Base-by-base conservation (phyloP, 2,888 invertebrate species). In the Chrysolina americana region DNA sequence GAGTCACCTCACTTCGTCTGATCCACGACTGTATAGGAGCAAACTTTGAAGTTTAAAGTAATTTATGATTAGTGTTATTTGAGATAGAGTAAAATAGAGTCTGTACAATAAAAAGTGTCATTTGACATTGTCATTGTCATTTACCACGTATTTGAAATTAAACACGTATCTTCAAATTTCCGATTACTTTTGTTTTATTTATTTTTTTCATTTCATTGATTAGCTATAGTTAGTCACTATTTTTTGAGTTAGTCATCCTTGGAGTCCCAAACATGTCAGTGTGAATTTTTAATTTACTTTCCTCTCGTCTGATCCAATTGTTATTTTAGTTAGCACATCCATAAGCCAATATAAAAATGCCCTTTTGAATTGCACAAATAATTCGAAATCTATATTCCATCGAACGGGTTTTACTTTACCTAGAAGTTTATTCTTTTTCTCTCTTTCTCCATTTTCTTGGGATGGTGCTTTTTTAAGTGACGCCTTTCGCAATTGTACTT, bases 361-460 rank as follows among this genome's bases (percentile, higher is more conserved):
- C 15, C n/a, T 28, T 59, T 59, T 28, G 2, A 59, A 59, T 28
- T 59, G 28, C 8, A 28, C 28, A 59, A 23, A 50, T 50, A 28
- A 59, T 15, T 59, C 11, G 11, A 6, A 6, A 28, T 59, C 0
- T 5, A 28, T n/a, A n/a, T 17, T 36, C 15, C 9, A 59, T 59
- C 15, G 28, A 59, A 36, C 1, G 9, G 15, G 5, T 53, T 13
- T 53, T 53, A 53, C 68, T 70, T 80, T 85, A 88, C 83, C 81
- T 82, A 81, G 66, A 69, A 84, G 82, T 76, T 84, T 84, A 70
- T 83, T 83, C 75, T 86, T 85, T 81, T 86, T 85, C 76, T 81
- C 81, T 70, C 81, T 81, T 70, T 86, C 87, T 75, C 87, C 79
- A 65, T 77, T 85, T 78, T 86, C 86, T 63, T 84, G 84, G 2